Evolutionary conservation across 2,113 vertebrate species (phyloP), one percentile per base, ranked within the genome.

Genomic region (Embiotoca jacksoni): DNA sequence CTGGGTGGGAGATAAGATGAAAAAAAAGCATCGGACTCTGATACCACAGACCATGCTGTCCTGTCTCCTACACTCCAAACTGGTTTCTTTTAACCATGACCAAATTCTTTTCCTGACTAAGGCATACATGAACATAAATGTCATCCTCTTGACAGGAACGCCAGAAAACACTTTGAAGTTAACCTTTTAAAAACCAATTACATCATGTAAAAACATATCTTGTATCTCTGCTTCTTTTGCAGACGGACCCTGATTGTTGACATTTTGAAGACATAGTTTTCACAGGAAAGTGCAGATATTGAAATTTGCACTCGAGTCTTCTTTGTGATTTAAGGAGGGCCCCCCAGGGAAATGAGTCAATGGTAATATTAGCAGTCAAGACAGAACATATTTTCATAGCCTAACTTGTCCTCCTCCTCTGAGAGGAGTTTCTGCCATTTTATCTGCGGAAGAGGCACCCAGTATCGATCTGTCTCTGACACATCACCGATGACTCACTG

Each of bases 391-490:
- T 81, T 86, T 88, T 72, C 72, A 83, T 63, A 60, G 76, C 77
- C 58, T 33, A 87, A 89, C 84, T 89, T 83, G 23, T 23, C 23
- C 67, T 81, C 82, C 68, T 56, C 63, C 36, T 78, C 75, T 82
- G 64, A 58, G 61, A 84, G 64, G 64, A 68, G 62, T 81, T 84
- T 86, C 76, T 76, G 65, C 72, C 52, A 36, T 75, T 77, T 61
- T 83, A 59, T 88, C 66, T 67, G 63, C 66, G 75, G 69, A 79
- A 74, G 83, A 87, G 81, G 91, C 87, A 77, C 69, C 57, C 59
- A 59, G 30, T 84, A 91, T 93, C 16, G 84, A 91, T 90, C 88
- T 55, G 71, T 61, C 81, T 82, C 82, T 90, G 86, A 87, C 87
- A 88, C 80, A 88, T 89, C 81, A 81, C 72, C 32, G 16, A 87